Percentiles rank a stretch among this genome's conserved stretches.
These are phyloP conservation scores for Orthosia incerta DNA, from an alignment of 2,888 invertebrate species.

Conservation along the genomic window DNA sequence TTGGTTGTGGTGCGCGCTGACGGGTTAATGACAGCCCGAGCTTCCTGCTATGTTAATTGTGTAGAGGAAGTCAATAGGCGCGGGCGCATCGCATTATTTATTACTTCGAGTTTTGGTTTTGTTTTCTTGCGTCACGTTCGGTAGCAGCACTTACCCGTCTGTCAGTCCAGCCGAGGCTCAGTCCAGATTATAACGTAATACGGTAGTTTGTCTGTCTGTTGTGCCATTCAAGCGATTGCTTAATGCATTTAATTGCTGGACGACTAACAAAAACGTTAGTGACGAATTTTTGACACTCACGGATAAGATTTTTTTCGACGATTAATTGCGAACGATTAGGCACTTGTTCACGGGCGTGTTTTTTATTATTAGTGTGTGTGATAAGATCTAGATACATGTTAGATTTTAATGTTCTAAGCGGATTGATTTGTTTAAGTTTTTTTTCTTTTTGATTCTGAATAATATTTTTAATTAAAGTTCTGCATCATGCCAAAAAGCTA, in stretches of 20 bases:
- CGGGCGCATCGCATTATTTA: slow-evolving; percentile 86
- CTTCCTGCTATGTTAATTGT: slow-evolving; percentile 90
- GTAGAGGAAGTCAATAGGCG: slow-evolving; percentile 85
- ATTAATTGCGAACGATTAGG: slow-evolving; percentile 65
- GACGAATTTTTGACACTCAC: slow-evolving; percentile 70
- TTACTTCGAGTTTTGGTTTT: slow-evolving; percentile 85
- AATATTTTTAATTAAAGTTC: slow-evolving; percentile 55
- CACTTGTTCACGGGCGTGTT: slow-evolving; percentile 60
- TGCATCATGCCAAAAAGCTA: slow-evolving; percentile 8
- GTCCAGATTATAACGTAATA: slow-evolving; percentile 89
- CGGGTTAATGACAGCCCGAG: slow-evolving; percentile 88
- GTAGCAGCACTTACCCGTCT: slow-evolving; percentile 87
- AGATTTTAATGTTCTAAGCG: slow-evolving; percentile 45
- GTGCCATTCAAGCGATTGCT: slow-evolving; percentile 84
- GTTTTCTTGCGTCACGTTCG: slow-evolving; percentile 80
- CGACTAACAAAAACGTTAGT: slow-evolving; percentile 71
- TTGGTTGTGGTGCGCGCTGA: slow-evolving; percentile 85
- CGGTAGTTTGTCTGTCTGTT: slow-evolving; percentile 87
- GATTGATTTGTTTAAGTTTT: slow-evolving; percentile 51
- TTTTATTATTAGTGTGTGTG: slow-evolving; percentile 50
- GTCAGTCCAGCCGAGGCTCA: slow-evolving; percentile 85
- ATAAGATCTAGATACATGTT: slow-evolving; percentile 56
- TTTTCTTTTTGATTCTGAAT: slow-evolving; percentile 29
- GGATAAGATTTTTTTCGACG: slow-evolving; percentile 63
- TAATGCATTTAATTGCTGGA: slow-evolving; percentile 85